These are phyloP conservation scores for Anas platyrhynchos DNA, from an alignment of 2,113 vertebrate genomes.

Conservation along the genomic window DNA sequence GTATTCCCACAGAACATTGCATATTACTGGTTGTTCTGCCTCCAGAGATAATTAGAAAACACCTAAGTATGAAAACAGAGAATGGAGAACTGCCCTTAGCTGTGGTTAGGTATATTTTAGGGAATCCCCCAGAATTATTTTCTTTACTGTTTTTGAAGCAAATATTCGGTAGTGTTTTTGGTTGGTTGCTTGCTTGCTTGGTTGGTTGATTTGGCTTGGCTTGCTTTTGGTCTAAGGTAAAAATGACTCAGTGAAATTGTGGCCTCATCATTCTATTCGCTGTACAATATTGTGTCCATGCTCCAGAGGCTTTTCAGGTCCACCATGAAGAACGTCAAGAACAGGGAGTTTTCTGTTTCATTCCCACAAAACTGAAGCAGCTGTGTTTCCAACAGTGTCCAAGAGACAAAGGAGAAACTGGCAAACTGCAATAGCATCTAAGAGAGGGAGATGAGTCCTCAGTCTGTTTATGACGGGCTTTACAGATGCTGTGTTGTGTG, in stretches of 20 bases:
- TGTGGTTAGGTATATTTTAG: not conserved
- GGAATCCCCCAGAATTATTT: not conserved
- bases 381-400: not conserved
- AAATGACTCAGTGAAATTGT: not conserved
- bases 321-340: not conserved
- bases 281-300: not conserved
- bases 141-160: not conserved
- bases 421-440: not conserved
- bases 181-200: not conserved
- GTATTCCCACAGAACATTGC: not conserved
- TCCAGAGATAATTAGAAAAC: not conserved
- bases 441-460: rapidly evolving
- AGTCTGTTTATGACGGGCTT: not conserved
- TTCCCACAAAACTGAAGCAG: not conserved
- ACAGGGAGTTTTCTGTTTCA: not conserved
- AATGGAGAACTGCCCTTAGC: not conserved
- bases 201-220: too few relatives aligned
- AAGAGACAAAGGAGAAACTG: not conserved
- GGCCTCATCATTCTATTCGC: not conserved
- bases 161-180: rapidly evolving
- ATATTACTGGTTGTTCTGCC: not conserved
- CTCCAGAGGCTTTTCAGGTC: too few relatives aligned
- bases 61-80: not conserved
- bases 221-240: not conserved
- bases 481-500: not conserved